Percentiles rank a stretch among this genome's conserved stretches.
Conservation (phyloP, 1,140 invertebrate species). For the Lordiphosa stackelbergi region DNA sequence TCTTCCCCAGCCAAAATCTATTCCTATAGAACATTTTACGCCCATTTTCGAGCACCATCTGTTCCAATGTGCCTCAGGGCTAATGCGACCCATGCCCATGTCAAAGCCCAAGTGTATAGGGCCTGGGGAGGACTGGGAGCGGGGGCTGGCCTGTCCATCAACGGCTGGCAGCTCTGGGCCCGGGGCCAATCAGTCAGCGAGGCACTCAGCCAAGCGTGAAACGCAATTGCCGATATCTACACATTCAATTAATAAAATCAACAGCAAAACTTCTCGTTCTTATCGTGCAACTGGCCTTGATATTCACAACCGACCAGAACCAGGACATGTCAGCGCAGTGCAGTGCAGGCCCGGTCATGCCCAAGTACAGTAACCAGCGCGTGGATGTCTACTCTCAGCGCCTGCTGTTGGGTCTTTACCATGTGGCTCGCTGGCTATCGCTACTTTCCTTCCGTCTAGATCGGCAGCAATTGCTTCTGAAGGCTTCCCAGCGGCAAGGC, state of each 20-base stretch:
- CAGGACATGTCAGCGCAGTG: conserved; percentile 35
- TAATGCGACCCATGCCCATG: conserved; percentile 11
- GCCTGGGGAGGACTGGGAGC: conserved; percentile 1
- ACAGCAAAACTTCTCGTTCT: conserved; percentile 33
- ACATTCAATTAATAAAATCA: conserved; percentile 75
- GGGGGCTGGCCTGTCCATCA: conserved; percentile 46
- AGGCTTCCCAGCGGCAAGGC: conserved; percentile 18
- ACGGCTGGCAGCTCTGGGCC: conserved; percentile 17
- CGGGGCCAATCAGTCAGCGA: conserved; percentile 65
- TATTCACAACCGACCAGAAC: neutral
- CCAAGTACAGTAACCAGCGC: conserved; percentile 13
- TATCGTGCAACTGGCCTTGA: conserved; percentile 23
- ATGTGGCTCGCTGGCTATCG: conserved; percentile 33
- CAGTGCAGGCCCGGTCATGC: conserved; percentile 41
- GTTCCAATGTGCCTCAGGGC: conserved; percentile 33
- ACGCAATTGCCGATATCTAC: conserved; percentile 70
- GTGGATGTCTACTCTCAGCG: conserved; percentile 37
- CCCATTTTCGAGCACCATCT: conserved; percentile 43
- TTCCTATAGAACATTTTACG: conserved; percentile 55
- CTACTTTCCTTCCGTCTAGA: conserved; percentile 38
- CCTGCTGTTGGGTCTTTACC: conserved; percentile 38
- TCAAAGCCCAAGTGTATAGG: conserved; percentile 18
- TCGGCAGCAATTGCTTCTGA: conserved; percentile 24
- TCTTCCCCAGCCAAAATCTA: conserved; percentile 26
- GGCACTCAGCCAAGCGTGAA: conserved; percentile 69